These are phyloP conservation scores for Campylorhamphus procurvoides DNA, from an alignment of 2,113 vertebrate genomes.

Conservation along the genomic window DNA sequence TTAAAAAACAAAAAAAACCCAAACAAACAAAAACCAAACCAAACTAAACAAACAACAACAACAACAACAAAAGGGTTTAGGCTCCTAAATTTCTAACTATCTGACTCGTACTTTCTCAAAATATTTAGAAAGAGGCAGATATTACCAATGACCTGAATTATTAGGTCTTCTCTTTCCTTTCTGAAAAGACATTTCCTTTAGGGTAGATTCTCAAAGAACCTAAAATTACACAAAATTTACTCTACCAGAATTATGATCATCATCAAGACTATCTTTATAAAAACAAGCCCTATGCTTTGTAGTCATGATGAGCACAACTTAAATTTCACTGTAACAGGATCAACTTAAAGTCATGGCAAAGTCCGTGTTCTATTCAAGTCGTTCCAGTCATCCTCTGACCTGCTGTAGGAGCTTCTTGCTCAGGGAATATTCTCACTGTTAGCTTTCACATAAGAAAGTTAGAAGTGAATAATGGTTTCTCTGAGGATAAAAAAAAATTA, in stretches of 20 bases:
- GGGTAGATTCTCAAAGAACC: neutral
- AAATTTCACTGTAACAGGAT: neutral
- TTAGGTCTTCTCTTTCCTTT: neutral
- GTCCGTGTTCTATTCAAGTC: neutral
- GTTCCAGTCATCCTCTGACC: neutral
- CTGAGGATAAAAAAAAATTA: neutral
- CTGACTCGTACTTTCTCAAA: neutral
- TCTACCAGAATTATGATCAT: neutral
- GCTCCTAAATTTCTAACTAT: neutral
- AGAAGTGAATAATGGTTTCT: neutral
- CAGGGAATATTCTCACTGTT: neutral
- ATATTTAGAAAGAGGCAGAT: neutral
- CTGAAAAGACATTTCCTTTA: neutral
- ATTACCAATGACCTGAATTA: neutral
- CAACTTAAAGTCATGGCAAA: neutral
- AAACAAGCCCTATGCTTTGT: neutral
- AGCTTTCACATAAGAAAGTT: neutral
- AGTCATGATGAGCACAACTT: neutral
- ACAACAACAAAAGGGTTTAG: too few relatives aligned
- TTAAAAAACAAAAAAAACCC: neutral
- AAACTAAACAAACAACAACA: too few relatives aligned
- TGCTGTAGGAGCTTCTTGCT: neutral
- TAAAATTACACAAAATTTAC: neutral
- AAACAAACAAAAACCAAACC: neutral
- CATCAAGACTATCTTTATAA: neutral